Evolutionary conservation across 2,888 invertebrate genomes (phyloP), one percentile per base, ranked within the genome.

Genomic region (Cephalotes varians): DNA sequence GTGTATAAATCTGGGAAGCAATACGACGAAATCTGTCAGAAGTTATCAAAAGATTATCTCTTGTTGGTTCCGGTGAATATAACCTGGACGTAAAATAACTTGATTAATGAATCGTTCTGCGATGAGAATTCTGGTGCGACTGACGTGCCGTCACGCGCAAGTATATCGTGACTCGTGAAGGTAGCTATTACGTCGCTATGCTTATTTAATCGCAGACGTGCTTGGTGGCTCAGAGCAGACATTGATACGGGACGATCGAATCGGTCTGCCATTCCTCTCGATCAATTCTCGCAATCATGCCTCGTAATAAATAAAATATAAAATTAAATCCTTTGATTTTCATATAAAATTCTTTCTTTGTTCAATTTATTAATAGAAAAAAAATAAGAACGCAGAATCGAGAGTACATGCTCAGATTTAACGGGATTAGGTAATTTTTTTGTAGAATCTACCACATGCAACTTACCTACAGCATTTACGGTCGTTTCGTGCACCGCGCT

Each of bases 361-460:
- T 10, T 18, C 21, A 21, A 25, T 28, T 67, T 21, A 40, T 54
- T 37, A 47, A 47, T n/a, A 21, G 40, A 2, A 21, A 15, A n/a
- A 58, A 49, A 80, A 74, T 15, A 73, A 60, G 74, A 47, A 51
- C 72, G 28, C 31, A 28, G 62, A 81, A 77, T 76, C 60, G 58
- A 18, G 77, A 51, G 47, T 77, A 76, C 47, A 49, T 76, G 40
- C 44, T 71, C 51, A 47, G 65, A 56, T 85, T 84, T 84, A 85
- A 85, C 85, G 84, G 84, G 71, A 85, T 84, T 84, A 64, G 12
- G 54, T 47, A 60, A 60, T 56, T 47, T 62, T 44, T 65, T 62
- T 72, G 44, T 51, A 21, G n/a, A 34, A 47, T n/a, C 21, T 28
- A 10, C 60, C 65, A 51, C 62, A 73, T 49, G 25, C 21, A 69